Conservation (phyloP, 92 coral and sea anemone species). For the Epizoanthus stellaris region DNA sequence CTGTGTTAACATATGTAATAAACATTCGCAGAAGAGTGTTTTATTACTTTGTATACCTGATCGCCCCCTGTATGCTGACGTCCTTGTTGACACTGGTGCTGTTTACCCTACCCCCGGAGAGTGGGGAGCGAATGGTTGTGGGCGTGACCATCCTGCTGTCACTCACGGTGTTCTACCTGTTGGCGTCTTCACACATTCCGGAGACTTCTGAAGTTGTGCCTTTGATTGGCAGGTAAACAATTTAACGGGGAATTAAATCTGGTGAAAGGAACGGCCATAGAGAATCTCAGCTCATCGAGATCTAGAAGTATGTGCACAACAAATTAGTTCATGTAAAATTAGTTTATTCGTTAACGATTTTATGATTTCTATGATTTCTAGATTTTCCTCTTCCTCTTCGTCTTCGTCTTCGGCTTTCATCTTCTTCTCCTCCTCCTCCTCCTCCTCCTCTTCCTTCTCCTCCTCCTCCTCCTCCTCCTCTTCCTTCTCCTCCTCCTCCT, state of each 20-base stretch:
- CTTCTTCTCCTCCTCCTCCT: too few relatives aligned
- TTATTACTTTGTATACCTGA: slow-evolving; percentile 87
- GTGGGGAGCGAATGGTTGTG: slow-evolving; percentile 98
- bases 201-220: slow-evolving; percentile 96
- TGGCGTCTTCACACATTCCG: slow-evolving; percentile 94
- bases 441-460: too few relatives aligned
- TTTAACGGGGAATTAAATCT: not conserved
- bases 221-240: slow-evolving; percentile 79
- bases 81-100: slow-evolving; percentile 78
- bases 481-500: too few relatives aligned
- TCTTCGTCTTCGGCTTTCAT: too few relatives aligned
- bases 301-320: too few relatives aligned
- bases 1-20: slow-evolving; percentile 80
- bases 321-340: too few relatives aligned
- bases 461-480: too few relatives aligned
- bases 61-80: slow-evolving; percentile 88
- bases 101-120: slow-evolving; percentile 91
- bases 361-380: too few relatives aligned
- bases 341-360: too few relatives aligned
- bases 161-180: slow-evolving; percentile 86
- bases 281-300: too few relatives aligned
- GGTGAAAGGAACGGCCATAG: not conserved
- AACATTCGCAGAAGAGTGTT: slow-evolving; percentile 90
- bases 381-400: too few relatives aligned
- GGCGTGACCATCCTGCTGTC: slow-evolving; percentile 93